Conservation (phyloP, 2,888 invertebrate species). For the Neelides folsomi region DNA sequence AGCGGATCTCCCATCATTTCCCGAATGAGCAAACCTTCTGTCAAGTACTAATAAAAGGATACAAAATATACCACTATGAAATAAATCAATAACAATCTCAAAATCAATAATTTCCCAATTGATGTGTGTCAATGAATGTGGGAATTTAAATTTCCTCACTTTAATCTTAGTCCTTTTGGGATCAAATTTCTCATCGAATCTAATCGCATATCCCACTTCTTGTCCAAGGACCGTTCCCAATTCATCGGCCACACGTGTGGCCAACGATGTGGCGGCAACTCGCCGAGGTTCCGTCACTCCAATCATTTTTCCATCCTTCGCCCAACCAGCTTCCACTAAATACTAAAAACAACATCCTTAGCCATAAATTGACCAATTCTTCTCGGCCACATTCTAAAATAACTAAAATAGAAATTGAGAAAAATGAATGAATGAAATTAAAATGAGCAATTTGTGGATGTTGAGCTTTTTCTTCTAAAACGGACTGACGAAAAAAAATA, state of each 20-base stretch:
- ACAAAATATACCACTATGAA: slow-evolving; percentile 14
- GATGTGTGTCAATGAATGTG: no score
- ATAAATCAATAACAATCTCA: no score
- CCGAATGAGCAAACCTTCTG: slow-evolving; percentile 83
- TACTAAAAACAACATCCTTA: no score
- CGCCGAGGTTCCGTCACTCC: slow-evolving; percentile 86
- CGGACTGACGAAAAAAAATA: no score
- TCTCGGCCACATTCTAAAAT: no score
- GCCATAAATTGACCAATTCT: no score
- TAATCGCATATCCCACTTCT: slow-evolving; percentile 73
- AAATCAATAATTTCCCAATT: no score
- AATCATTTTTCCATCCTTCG: slow-evolving; percentile 56
- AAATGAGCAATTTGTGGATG: no score
- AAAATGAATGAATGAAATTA: no score
- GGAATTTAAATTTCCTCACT: slow-evolving; percentile 43
- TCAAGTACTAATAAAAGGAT: slow-evolving; percentile 61
- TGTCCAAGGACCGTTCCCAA: slow-evolving; percentile 60
- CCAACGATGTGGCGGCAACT: slow-evolving; percentile 76
- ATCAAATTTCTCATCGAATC: slow-evolving; percentile 54
- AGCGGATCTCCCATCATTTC: slow-evolving; percentile 94
- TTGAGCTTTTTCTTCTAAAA: no score
- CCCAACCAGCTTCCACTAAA: slow-evolving; percentile 74
- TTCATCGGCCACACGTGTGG: slow-evolving; percentile 78
- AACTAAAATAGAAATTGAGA: no score
- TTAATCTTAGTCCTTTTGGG: slow-evolving; percentile 54